These are phyloP conservation scores for Homalodisca vitripennis DNA, from an alignment of 1,140 invertebrate genomes.

Conservation along the genomic window DNA sequence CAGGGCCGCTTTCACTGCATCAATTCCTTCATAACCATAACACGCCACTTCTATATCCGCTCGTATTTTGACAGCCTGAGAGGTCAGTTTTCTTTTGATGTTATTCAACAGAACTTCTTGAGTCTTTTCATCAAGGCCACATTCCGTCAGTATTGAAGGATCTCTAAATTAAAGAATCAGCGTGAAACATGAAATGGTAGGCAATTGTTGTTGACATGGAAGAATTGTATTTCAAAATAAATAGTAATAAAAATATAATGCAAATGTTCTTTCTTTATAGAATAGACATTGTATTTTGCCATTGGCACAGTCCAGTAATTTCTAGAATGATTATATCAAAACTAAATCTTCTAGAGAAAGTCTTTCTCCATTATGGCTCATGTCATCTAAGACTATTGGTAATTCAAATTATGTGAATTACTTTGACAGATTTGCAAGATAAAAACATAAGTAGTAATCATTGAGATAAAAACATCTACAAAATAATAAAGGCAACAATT, in stretches of 20 bases:
- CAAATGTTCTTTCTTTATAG: neutral
- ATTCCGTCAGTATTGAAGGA: slow-evolving; percentile 93
- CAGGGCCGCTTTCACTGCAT: slow-evolving; percentile 95
- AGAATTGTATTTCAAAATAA: neutral
- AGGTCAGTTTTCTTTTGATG: slow-evolving; percentile 95
- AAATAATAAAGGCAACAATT: too few species aligned
- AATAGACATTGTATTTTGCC: too few species aligned
- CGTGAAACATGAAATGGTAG: too few species aligned
- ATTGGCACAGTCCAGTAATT: too few species aligned
- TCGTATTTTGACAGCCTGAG: slow-evolving; percentile 97
- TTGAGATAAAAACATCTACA: too few species aligned
- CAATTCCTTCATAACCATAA: slow-evolving; percentile 98
- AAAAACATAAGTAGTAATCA: too few species aligned
- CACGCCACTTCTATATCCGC: slow-evolving; percentile 98
- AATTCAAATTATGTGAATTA: too few species aligned
- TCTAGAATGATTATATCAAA: too few species aligned
- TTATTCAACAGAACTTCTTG: slow-evolving; percentile 92
- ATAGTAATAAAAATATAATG: neutral
- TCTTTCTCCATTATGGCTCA: too few species aligned
- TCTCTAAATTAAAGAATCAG: slow-evolving; percentile 65
- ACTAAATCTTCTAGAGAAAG: too few species aligned
- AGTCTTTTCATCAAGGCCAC: slow-evolving; percentile 89
- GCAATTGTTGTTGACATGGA: neutral
- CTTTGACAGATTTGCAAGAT: too few species aligned
- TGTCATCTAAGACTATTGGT: too few species aligned